Percentiles rank a stretch among this genome's conserved stretches.
Conservation (phyloP, 2,113 vertebrate species). For the Corythaixoides concolor region DNA sequence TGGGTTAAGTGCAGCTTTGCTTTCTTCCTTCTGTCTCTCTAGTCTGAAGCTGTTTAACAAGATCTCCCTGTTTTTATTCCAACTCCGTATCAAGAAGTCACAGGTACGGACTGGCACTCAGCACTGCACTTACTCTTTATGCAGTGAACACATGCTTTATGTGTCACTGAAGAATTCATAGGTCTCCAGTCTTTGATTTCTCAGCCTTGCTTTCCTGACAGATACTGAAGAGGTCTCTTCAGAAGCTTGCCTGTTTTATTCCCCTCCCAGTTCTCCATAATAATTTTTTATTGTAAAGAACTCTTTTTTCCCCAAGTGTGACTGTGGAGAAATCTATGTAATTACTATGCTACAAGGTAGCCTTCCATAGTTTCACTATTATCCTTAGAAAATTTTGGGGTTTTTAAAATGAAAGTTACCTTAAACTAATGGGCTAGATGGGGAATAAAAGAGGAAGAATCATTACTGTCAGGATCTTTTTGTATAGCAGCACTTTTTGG, state of each 20-base stretch:
- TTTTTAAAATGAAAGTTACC: not conserved
- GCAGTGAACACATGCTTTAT: not conserved
- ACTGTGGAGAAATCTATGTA: not conserved
- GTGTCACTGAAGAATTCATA: not conserved
- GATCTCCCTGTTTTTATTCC: constrained; percentile 5
- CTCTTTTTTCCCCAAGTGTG: not conserved
- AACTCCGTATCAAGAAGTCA: not conserved
- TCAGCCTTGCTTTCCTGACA: not conserved
- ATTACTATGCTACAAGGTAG: too few relatives aligned
- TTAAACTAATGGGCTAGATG: not conserved
- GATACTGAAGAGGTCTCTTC: not conserved
- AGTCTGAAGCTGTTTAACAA: not conserved
- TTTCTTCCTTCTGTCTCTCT: not conserved
- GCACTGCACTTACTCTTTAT: not conserved
- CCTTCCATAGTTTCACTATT: not conserved
- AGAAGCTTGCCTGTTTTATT: not conserved
- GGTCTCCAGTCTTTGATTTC: not conserved
- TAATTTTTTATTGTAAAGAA: not conserved
- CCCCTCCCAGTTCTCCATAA: not conserved
- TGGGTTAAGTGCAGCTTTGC: not conserved
- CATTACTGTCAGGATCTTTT: not conserved
- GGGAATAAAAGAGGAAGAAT: not conserved
- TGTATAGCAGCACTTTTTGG: not conserved
- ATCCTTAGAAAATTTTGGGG: not conserved
- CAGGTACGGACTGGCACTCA: not conserved